Base-by-base conservation (phyloP, 1,140 invertebrate genomes). In the Odontomachus brunneus region DNA sequence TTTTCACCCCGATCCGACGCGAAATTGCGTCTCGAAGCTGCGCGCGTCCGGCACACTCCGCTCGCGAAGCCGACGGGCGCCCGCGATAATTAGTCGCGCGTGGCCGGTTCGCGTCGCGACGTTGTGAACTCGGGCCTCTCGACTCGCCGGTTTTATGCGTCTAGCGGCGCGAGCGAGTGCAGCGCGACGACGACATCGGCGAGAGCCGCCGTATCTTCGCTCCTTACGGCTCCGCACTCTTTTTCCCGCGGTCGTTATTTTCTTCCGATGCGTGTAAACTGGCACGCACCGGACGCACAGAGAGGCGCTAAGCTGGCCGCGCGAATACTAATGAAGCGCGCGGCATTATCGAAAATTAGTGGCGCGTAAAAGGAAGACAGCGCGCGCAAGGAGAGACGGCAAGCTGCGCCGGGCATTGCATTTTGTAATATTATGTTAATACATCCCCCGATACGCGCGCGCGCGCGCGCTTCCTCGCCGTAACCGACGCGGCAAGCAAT, bases 401-500 rank as follows among this genome's bases (percentile, higher is more conserved):
- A 14, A 3, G 38, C 38, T 51, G n/a, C 26, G 29, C 24, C 14
- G 26, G 11, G 26, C 33, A 26, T 78, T 67, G 55, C 73, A 44
- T 85, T 73, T 87, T 80, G 62, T 57, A 59, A 44, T 62, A 69
- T 86, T 80, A 83, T 60, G 53, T 66, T 69, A 84, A 83, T 71
- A 57, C 71, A 75, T 85, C 62, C 82, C 80, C 69, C 38, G 38
- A 44, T 44, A 44, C 38, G 9, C 38, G 29, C 29, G 29, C 38
- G 38, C 38, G 9, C 38, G 38, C 38, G 38, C 38, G 38, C 38
- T 44, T 44, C 38, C 38, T 44, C 38, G 38, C 38, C 38, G 11
- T n/a, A 59, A 38, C 22, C 24, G 22, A n/a, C n/a, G 48, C 63
- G 55, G 19, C 87, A 89, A 78, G 87, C 84, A 66, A 90, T 73